Percentiles rank a stretch among this genome's conserved stretches.
These are phyloP conservation scores for Vicugna pacos DNA, from an alignment of 2,113 vertebrate species.

Conservation along the genomic window DNA sequence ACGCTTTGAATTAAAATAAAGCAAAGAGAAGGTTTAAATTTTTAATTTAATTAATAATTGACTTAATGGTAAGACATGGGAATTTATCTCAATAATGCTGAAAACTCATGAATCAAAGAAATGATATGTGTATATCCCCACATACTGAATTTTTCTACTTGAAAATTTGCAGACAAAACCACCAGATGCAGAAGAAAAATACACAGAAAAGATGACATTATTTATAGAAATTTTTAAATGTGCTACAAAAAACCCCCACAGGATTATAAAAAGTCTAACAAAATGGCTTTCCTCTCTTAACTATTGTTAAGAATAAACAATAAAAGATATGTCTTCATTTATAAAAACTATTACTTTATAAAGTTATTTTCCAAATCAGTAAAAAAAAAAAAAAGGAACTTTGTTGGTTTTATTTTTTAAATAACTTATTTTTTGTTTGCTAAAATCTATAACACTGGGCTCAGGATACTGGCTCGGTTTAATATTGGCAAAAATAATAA, in stretches of 20 bases:
- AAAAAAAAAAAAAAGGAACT: background rate
- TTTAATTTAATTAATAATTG: constrained; percentile 72
- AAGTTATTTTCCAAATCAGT: background rate
- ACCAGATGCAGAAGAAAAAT: background rate
- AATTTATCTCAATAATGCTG: constrained; percentile 40
- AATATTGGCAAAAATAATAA: background rate
- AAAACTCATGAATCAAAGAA: constrained; percentile 32
- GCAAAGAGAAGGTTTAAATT: background rate
- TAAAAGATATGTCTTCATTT: background rate
- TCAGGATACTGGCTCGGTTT: background rate
- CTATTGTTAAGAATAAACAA: background rate
- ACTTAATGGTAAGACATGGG: constrained; percentile 23
- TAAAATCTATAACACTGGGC: background rate
- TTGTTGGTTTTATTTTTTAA: background rate
- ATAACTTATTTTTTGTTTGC: background rate
- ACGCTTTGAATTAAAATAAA: constrained; percentile 40
- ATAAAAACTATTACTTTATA: background rate
- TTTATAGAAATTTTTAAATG: background rate
- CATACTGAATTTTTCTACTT: background rate
- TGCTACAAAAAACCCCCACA: background rate
- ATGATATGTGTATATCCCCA: background rate
- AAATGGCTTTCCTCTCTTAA: background rate
- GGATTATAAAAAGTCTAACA: background rate
- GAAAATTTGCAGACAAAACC: background rate
- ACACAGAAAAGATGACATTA: background rate